These are phyloP conservation scores for Apocheima hispidaria DNA, from an alignment of 2,888 invertebrate genomes.

Conservation along the genomic window DNA sequence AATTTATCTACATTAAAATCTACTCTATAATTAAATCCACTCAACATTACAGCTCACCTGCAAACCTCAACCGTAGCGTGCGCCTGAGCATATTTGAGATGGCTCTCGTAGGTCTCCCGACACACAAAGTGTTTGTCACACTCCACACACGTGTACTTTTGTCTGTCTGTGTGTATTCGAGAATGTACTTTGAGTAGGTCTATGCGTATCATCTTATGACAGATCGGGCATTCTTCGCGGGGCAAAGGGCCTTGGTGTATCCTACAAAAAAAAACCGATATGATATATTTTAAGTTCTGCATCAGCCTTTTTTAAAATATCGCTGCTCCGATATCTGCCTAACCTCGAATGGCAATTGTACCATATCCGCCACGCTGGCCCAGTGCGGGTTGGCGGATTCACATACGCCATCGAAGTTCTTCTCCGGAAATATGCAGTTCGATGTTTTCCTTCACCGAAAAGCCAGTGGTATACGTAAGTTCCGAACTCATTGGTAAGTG, in stretches of 20 bases:
- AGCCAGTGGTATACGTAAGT: no score
- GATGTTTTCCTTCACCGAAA: no score
- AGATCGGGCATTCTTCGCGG: slow-evolving; percentile 59
- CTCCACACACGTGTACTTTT: slow-evolving; percentile 51
- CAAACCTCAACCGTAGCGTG: slow-evolving; percentile 60
- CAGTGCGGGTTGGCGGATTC: no score
- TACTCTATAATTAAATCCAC: neutral
- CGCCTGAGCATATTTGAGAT: slow-evolving; percentile 64
- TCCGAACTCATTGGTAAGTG: no score
- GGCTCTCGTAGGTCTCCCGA: slow-evolving; percentile 67
- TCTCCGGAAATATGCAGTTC: no score
- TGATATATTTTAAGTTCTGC: no score
- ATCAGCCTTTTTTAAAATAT: no score
- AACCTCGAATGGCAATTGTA: no score
- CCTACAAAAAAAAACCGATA: slow-evolving; percentile 42
- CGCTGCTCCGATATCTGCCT: no score
- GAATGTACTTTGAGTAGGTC: slow-evolving; percentile 58
- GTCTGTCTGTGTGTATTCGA: slow-evolving; percentile 56
- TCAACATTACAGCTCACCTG: slow-evolving; percentile 54
- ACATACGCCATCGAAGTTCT: no score
- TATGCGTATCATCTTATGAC: slow-evolving; percentile 63
- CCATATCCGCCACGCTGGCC: no score
- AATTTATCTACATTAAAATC: no score
- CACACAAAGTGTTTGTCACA: slow-evolving; percentile 67
- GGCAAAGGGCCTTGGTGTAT: slow-evolving; percentile 56